Base-by-base conservation (phyloP, 2,888 invertebrate species). In the Sarcophaga rosellei region DNA sequence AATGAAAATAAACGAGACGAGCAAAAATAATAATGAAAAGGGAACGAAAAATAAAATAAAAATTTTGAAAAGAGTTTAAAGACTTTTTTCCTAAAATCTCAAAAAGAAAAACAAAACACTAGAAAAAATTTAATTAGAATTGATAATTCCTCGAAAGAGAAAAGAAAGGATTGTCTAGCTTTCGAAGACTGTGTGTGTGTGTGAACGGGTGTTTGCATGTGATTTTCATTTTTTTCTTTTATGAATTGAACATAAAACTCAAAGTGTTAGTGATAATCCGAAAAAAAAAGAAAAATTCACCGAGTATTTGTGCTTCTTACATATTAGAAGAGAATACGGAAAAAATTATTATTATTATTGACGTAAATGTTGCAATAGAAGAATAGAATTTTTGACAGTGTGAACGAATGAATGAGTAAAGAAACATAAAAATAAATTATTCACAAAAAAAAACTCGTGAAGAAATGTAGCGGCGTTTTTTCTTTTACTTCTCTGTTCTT, bases 401-500 rank as follows among this genome's bases (percentile, higher is more conserved):
- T 35, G 35, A 35, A 35, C 35, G 35, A 35, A 35, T 8, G 35
- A 35, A 35, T 35, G 35, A 35, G 35, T 35, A 2, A 35, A 35
- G 35, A 10, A 65, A 62, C 12, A 45, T 53, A 25, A 61, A 72
- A 59, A 44, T 57, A 63, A 53, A 75, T 57, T 62, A 73, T 47
- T 35, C 3, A 17, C 8, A 65, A 57, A 62, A 53, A 1, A 74
- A n/a, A 17, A 59, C 35, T 75, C n/a, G 25, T 45, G 23, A 80
- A 72, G 23, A 80, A 72, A 73, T 75, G 59, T 79, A 82, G 85
- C 83, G 83, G 86, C 76, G 83, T 83, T 86, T 75, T 74, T 76
- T 12, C 12, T 53, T 53, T 53, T 1, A 53, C 15, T 53, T 53
- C 17, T 17, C 17, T 17, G 53, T 53, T 53, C 35, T 35, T 76